Base-by-base conservation (phyloP, 2,888 invertebrate species). In the Rhynchonema sp. region DNA sequence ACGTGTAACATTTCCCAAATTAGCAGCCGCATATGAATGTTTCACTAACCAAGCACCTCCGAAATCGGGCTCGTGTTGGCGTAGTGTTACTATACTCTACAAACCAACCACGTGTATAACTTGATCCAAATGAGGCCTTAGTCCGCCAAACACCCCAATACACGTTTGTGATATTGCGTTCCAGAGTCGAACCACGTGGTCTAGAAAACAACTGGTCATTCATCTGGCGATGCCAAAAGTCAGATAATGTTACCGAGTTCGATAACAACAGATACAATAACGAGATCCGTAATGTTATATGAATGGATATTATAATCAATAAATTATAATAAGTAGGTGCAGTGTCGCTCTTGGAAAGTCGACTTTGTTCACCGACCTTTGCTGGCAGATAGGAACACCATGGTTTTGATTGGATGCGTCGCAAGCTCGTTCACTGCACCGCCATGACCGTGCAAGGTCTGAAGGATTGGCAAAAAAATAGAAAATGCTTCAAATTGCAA, bases 121-220 rank as follows among this genome's bases (percentile, higher is more conserved):
- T 63, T 68, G 66, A 58, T 68, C 68, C 20, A 61, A 57, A 52
- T 69, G 67, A 1, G 66, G 68, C 23, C 63, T 30, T 25, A 62
- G 38, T 1, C 68, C 67, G 0, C 66, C 68, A 9, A 66, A 55
- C 25, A 67, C 62, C 23, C 64, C 66, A 20, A 68, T 55, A 53
- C 64, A 63, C 25, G 59, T 28, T 22, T 56, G 59, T 22, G 46
- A 27, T 22, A 62, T 57, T 29, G 65, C 58, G 54, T 65, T 63
- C 67, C 68, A 69, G 20, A 68, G 27, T 2, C 68, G 66, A 20
- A 66, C 62, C 1, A 68, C 66, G 38, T 59, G 59, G 58, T 70
- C 70, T 58, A 22, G 3, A 52, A n/a, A n/a, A n/a, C n/a, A n/a
- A n/a, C n/a, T n/a, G n/a, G n/a, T n/a, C n/a, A n/a, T n/a, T n/a